These are phyloP conservation scores for Streptopelia turtur DNA, from an alignment of 2,797 vertebrate genomes.

Conservation along the genomic window DNA sequence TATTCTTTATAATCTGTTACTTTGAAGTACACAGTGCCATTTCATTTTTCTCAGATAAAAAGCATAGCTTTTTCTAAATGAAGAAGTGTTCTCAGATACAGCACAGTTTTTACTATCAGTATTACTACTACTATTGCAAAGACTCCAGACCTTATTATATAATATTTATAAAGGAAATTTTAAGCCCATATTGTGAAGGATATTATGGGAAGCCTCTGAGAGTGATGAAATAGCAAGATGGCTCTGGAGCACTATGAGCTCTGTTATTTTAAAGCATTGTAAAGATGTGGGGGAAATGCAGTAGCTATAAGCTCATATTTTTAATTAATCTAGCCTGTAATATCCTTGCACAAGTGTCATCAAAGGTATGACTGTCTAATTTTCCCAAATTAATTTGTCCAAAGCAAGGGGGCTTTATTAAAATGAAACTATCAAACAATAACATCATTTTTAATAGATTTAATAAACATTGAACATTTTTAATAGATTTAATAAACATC, in stretches of 20 bases:
- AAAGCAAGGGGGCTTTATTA: slow-evolving; percentile 73
- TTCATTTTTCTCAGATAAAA: background rate
- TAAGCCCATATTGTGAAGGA: background rate
- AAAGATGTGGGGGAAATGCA: slow-evolving; percentile 58
- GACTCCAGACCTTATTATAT: background rate
- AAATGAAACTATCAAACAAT: slow-evolving; percentile 72
- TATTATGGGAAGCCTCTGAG: background rate
- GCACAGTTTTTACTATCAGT: background rate
- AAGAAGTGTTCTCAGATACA: background rate
- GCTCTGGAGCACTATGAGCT: slow-evolving; percentile 49
- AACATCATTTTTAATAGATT: slow-evolving; percentile 72
- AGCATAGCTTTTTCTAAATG: background rate
- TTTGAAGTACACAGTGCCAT: background rate
- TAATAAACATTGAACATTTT: slow-evolving; percentile 70
- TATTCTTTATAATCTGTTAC: background rate
- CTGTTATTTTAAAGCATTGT: slow-evolving; percentile 73
- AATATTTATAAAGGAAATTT: slow-evolving; percentile 42
- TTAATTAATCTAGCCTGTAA: slow-evolving; percentile 77
- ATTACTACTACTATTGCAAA: background rate
- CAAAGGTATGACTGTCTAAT: slow-evolving; percentile 69
- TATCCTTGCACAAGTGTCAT: slow-evolving; percentile 70
- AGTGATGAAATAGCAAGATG: background rate
- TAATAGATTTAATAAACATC: slow-evolving; percentile 71
- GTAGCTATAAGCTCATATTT: slow-evolving; percentile 73
- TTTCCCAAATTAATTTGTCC: slow-evolving; percentile 73